Evolutionary conservation across 1,140 invertebrate genomes (phyloP).

Genomic region (Ostrea edulis): DNA sequence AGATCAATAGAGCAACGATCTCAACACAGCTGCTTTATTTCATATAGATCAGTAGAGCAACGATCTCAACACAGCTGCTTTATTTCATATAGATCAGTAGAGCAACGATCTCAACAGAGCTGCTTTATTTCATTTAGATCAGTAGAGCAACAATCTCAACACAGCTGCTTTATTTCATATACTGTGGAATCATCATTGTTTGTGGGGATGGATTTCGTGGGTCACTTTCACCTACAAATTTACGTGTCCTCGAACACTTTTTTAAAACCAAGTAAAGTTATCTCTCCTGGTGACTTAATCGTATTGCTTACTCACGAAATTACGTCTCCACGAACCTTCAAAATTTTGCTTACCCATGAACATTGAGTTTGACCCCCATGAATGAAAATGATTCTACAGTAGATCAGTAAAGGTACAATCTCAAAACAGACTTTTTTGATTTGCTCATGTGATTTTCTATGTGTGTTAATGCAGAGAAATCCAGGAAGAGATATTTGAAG

Average conservation of each 20-base stretch:
- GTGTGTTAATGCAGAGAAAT: background rate
- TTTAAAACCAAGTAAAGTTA: no score
- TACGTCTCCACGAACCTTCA: background rate
- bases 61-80: background rate
- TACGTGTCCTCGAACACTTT: no score
- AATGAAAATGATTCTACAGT: no score
- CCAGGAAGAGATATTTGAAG: background rate
- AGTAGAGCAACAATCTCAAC: background rate
- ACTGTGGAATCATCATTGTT: no score
- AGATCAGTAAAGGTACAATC: background rate
- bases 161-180: no score
- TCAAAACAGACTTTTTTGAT: background rate
- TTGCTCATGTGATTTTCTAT: background rate
- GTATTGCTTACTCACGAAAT: background rate
- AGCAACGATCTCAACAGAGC: background rate
- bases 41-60: background rate
- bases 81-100: no score
- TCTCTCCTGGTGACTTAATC: background rate
- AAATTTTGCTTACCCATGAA: no score
- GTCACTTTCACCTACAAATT: no score
- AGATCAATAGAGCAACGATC: background rate
- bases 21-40: no score
- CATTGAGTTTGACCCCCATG: no score
- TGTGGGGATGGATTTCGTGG: no score
- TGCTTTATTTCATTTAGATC: no score